Base-by-base conservation (phyloP, 1,140 invertebrate genomes). In the Aphelinus certus region DNA sequence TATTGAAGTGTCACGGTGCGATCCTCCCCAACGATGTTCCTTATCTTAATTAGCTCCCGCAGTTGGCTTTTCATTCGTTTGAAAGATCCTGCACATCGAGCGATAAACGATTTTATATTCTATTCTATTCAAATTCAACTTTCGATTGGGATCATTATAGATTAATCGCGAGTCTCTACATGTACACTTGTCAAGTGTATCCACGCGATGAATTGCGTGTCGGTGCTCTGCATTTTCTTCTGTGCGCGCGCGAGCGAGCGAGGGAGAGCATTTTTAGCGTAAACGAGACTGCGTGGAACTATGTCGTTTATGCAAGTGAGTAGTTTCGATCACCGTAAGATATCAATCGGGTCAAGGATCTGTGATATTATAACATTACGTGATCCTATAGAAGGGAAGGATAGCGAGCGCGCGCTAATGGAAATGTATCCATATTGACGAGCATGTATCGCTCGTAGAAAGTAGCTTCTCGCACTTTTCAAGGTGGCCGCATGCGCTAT, bases 301-400 rank as follows among this genome's bases (percentile, higher is more conserved):
- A 65, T 65, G 73, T 70, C 70, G 63, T 76, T 76, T 76, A 76
- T 76, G 74, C 68, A 76, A 71, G 74, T 76, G 26, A 26, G 62
- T 71, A 76, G 74, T 76, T 76, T 76, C 74, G 68, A 76, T 76
- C 74, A 60, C 47, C 45, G 53, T 49, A 49, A 60, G 45, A 70
- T 26, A 55, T 56, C 68, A 76, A 76, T 76, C 74, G 68, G 74
- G 74, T 76, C 74, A 76, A 76, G 74, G 74, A 76, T 76, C 74
- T 63, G 49, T 56, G 68, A 60, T 71, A 71, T 76, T 76, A 66
- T 76, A 71, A 71, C 67, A 76, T 76, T 76, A 76, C 74, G 74
- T 76, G 68, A 69, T 76, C 71, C 68, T 76, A 26, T 26, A 71
- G 74, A 76, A 76, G 71, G 74, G 68, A 71, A 71, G 68, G 68